phyloP scores from a whole-genome alignment of 2,797 vertebrate genomes.

The Cryptoblepharus egeriae region DNA sequence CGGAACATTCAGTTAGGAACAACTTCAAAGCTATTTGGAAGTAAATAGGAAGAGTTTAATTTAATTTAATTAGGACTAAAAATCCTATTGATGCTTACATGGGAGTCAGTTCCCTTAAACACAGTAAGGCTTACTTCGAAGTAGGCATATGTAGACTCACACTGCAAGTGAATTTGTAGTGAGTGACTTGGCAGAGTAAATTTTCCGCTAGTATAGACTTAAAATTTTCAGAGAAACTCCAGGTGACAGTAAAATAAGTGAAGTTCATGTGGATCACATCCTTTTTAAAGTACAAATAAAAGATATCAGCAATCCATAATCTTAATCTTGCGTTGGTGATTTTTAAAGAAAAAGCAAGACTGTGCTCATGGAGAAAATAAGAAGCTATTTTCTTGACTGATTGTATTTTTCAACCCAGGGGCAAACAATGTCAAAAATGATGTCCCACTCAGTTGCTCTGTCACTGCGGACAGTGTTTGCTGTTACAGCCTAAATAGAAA shows the following conservation, averaged over 20 bases:
- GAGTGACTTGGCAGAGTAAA: neutral
- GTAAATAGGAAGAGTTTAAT: neutral
- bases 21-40: neutral
- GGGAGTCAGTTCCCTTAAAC: too few species aligned
- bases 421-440: constrained; percentile 11
- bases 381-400: constrained; percentile 13
- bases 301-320: neutral
- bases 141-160: too few species aligned
- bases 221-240: neutral
- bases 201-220: neutral
- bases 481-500: too few species aligned
- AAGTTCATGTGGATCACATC: neutral
- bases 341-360: neutral
- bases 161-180: neutral
- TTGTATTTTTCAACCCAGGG: neutral
- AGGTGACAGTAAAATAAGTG: neutral
- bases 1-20: neutral
- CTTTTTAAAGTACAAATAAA: neutral
- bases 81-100: too few species aligned
- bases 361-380: neutral
- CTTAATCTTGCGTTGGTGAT: neutral
- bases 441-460: too few species aligned
- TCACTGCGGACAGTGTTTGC: too few species aligned
- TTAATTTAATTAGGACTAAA: too few species aligned
- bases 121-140: too few species aligned